Evolutionary conservation across 2,113 vertebrate genomes (phyloP), one percentile per base, ranked within the genome.

Genomic region (Tautogolabrus adspersus): DNA sequence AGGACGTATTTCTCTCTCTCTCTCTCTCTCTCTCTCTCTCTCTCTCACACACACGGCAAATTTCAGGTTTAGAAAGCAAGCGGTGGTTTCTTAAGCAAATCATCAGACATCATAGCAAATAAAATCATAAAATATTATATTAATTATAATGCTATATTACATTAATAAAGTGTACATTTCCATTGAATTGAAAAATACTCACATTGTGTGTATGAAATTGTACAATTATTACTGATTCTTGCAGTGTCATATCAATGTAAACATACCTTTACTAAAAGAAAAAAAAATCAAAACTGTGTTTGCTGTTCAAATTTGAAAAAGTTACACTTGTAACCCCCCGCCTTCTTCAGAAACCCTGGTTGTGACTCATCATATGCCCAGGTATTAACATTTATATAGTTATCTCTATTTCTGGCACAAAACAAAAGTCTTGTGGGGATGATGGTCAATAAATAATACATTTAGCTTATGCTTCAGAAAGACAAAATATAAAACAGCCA

Each of bases 401-500:
- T 64, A 22, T 40, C 52, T 75, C 56, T 59, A 66, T 79, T 60
- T 72, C 26, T 59, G 34, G 40, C 63, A 85, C 1, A 77, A 69
- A 65, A 40, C 1, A 68, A 62, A 82, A 66, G 34, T 59, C 30
- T 71, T 19, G 62, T 65, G 59, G 59, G 55, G 46, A 70, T 74
- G 75, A 80, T 57, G 21, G 34, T 89, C 77, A 63, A 75, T 84
- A 83, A 88, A 89, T 87, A 86, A 78, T 77, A 87, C 58, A 1
- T 77, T 59, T 52, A 58, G 22, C 72, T 46, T 52, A 75, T 23
- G 69, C 67, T 77, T 91, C 66, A 66, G 64, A 89, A 85, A 84
- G 68, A 84, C 54, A 5, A 84, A 87, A 88, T 81, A 84, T 82
- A 90, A 82, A 90, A 83, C 81, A 83, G 75, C 57, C 21, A 85